A percentile compares a stretch with the other conserved stretches of the same genome.
Evolutionary conservation across 2,113 vertebrate species (phyloP).

Genomic region (Merops nubicus): DNA sequence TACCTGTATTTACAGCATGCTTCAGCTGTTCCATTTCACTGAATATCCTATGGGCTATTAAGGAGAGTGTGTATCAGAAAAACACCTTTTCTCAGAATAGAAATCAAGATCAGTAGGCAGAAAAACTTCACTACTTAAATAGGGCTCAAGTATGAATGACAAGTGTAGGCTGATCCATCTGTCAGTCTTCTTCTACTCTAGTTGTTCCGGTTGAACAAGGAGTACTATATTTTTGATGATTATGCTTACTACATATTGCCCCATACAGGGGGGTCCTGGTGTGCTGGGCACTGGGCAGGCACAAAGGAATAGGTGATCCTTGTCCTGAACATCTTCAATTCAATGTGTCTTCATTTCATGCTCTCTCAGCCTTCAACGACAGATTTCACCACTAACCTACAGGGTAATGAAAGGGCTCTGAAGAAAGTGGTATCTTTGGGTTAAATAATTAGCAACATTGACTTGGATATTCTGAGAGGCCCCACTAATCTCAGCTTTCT

Average conservation of each 20-base stretch:
- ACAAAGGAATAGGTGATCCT: background rate
- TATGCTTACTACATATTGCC: background rate
- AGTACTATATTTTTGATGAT: background rate
- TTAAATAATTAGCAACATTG: constrained; percentile 3
- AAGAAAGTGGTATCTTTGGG: background rate
- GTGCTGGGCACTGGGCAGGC: background rate
- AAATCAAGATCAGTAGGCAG: background rate
- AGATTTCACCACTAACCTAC: background rate
- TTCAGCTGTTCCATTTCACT: background rate
- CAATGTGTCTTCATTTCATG: background rate
- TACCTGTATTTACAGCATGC: background rate
- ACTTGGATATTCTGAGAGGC: background rate
- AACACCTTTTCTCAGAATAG: background rate
- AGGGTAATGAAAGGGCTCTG: background rate
- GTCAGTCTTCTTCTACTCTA: background rate
- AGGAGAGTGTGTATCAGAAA: background rate
- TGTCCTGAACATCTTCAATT: background rate
- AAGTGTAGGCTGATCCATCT: background rate
- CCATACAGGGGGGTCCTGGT: background rate
- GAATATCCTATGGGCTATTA: background rate
- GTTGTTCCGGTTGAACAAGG: background rate
- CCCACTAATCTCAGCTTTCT: background rate
- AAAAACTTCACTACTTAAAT: background rate
- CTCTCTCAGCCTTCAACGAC: background rate
- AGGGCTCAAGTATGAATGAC: background rate